Base-by-base conservation (phyloP, 35 echinoderm and acorn worm species). In the Amphiura filiformis region DNA sequence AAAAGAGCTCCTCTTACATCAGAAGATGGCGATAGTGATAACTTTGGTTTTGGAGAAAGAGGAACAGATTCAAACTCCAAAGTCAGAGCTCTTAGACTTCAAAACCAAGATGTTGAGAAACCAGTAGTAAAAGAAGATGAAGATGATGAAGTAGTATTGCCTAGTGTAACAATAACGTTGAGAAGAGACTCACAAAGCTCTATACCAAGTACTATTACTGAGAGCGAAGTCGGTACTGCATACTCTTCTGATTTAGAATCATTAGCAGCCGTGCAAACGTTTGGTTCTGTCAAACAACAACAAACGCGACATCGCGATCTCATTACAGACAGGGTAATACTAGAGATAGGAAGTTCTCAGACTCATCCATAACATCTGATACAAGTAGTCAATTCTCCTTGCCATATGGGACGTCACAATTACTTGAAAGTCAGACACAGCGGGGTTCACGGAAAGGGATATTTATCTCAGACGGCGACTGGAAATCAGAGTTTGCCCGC, bases 401-500 rank as follows among this genome's bases (percentile, higher is more conserved):
- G 36, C 37, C 86, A 88, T 52, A 52, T 20, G n/a, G n/a, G n/a
- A 57, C 22, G 26, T 22, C 18, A 32, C 35, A 32, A 47, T 56
- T 83, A 57, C 75, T 0, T 22, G 41, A 81, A 64, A 26, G 13
- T 61, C 34, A 84, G 86, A 32, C 76, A 77, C n/a, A n/a, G n/a
- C 44, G 61, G 52, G 47, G 70, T 77, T 40, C 57, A 65, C 57
- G 76, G 47, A 76, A 77, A 38, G 41, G 39, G 26, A 41, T 30
- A 22, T 15, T 86, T 31, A 56, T 37, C 31, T 37, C 44, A 26
- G 76, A 75, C 26, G 38, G 65, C 5, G 80, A 85, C 52, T 91
- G 84, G 93, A 94, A 94, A 70, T 88, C 89, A 1, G 89, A 94
- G 76, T 98, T 84, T 89, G 86, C 89, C 17, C 91, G 84, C 38